These are phyloP conservation scores for Autographa pulchrina DNA, from an alignment of 2,888 invertebrate genomes.

Conservation along the genomic window DNA sequence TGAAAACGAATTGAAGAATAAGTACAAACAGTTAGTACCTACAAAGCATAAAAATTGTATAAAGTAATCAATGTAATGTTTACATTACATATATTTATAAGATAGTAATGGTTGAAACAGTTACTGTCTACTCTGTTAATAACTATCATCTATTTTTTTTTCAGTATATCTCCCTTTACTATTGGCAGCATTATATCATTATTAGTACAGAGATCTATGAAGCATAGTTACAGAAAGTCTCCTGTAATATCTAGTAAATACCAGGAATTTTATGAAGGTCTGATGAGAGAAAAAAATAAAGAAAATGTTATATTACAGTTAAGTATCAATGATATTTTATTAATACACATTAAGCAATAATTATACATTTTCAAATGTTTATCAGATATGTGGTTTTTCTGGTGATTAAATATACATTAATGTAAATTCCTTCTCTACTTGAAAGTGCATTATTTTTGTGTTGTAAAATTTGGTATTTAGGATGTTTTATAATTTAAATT, in stretches of 20 bases:
- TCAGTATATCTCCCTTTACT: constrained; percentile 89
- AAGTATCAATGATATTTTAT: constrained; percentile 52
- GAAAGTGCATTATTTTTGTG: too few species aligned
- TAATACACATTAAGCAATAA: too few species aligned
- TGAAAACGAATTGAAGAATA: constrained; percentile 88
- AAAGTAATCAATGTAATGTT: background rate
- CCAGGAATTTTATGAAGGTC: constrained; percentile 87
- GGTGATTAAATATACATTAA: too few species aligned
- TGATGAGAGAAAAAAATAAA: constrained; percentile 82
- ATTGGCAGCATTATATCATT: constrained; percentile 92
- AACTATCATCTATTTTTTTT: constrained; percentile 39
- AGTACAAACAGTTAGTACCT: constrained; percentile 88
- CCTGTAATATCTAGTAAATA: constrained; percentile 89
- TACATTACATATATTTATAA: background rate
- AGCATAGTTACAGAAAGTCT: constrained; percentile 90
- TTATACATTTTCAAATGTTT: too few species aligned
- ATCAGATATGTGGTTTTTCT: too few species aligned
- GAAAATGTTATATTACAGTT: constrained; percentile 91
- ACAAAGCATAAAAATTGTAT: background rate
- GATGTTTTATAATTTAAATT: too few species aligned
- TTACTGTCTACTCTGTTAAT: too few species aligned
- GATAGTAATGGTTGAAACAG: too few species aligned
- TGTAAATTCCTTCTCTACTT: too few species aligned
- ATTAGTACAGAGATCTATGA: constrained; percentile 91
- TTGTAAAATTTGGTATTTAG: too few species aligned